Evolutionary conservation across 2,113 vertebrate genomes (phyloP).

Genomic region (Odocoileus hemionus): DNA sequence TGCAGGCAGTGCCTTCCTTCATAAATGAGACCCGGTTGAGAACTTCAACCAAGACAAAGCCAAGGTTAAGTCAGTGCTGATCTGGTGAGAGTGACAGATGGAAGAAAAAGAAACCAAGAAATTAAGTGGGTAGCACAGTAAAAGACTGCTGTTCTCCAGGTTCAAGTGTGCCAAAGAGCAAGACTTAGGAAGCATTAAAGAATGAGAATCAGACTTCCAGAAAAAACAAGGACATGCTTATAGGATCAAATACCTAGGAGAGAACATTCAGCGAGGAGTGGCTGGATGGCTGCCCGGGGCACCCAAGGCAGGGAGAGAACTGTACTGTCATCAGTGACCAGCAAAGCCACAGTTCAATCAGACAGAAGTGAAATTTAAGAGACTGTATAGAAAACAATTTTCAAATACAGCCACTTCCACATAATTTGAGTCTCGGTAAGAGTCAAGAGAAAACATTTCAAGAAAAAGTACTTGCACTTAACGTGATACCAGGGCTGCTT

Average conservation of each 20-base stretch:
- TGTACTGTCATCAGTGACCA: background rate
- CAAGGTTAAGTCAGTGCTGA: background rate
- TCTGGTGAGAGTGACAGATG: background rate
- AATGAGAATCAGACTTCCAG: background rate
- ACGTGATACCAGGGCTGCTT: background rate
- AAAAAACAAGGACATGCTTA: background rate
- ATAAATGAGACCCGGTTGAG: background rate
- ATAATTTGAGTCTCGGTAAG: background rate
- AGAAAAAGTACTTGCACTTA: background rate
- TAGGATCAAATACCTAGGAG: background rate
- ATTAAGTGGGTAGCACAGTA: background rate
- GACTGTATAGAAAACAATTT: background rate
- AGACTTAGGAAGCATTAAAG: background rate
- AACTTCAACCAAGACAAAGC: background rate
- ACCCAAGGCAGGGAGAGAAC: background rate
- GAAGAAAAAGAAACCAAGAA: slow-evolving; percentile 5
- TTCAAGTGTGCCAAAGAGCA: background rate
- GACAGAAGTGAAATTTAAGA: background rate
- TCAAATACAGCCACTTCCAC: background rate
- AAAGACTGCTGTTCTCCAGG: background rate
- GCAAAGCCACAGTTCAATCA: background rate
- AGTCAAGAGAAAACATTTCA: background rate
- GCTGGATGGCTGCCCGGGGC: background rate
- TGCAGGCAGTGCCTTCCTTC: background rate
- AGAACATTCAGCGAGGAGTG: background rate